Conservation (phyloP, 2,113 vertebrate species). For the Upupa epops region DNA sequence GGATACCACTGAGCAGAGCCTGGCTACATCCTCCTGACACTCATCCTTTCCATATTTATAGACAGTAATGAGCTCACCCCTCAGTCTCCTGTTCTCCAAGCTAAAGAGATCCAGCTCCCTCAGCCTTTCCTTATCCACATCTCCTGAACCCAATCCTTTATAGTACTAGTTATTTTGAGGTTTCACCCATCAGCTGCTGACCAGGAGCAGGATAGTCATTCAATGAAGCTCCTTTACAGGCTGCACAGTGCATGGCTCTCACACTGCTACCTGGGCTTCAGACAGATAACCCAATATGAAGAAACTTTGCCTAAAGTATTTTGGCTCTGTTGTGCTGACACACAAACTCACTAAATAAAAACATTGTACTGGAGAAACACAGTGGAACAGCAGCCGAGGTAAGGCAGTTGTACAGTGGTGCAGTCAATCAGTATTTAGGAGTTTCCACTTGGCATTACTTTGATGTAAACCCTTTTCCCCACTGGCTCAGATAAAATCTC, state of each 20-base stretch:
- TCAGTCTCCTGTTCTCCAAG: too few relatives aligned
- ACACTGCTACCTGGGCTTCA: background rate
- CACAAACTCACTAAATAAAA: background rate
- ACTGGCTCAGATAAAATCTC: background rate
- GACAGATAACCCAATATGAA: background rate
- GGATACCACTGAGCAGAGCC: too few relatives aligned
- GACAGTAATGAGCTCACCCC: too few relatives aligned
- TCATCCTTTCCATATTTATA: too few relatives aligned
- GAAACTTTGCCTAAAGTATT: background rate
- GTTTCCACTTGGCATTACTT: background rate
- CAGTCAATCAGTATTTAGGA: background rate
- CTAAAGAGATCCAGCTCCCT: too few relatives aligned
- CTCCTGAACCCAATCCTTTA: background rate
- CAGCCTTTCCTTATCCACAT: background rate
- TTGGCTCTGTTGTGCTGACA: background rate
- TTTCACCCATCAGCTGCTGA: background rate
- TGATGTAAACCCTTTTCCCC: background rate
- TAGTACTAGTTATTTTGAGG: background rate
- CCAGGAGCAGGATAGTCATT: background rate
- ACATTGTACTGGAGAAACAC: background rate
- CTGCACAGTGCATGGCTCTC: background rate
- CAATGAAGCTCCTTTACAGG: background rate
- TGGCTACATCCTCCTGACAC: too few relatives aligned
- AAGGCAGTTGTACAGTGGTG: accelerated
- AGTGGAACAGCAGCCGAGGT: background rate